Evolutionary conservation across 2,797 vertebrate genomes (phyloP), one percentile per base, ranked within the genome.

Genomic region (Heterohyrax brucei): DNA sequence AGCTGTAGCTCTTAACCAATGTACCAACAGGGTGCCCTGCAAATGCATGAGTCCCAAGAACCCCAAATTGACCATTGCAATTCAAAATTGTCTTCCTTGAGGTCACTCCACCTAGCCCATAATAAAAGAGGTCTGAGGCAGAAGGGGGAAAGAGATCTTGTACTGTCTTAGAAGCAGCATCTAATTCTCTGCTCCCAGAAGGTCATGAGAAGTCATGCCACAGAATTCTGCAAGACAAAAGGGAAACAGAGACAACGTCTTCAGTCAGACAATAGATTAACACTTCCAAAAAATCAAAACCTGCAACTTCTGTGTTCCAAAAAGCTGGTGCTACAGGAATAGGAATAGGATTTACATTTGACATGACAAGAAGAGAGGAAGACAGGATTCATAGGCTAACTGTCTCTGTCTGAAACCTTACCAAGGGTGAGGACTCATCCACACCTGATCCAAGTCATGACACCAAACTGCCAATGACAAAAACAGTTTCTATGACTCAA

Each of bases 401-500:
- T 83, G 33, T 78, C 39, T 4, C 79, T 91, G 48, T 62, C 6
- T 94, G 75, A 92, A 93, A 64, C 61, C 18, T 90, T 5, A 59
- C 48, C 64, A 66, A 50, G 39, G 19, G 77, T 26, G 4, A 75
- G 72, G n/a, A 8, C 61, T 66, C 70, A 26, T 86, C 22, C 46
- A 86, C 75, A 87, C 30, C 13, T n/a, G 68, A 3, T 50, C 39
- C 10, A 10, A 81, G 28, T 88, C 83, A 88, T 14, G 76, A 22
- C 44, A 76, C 50, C 56, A 64, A 33, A 30, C 7, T 39, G 14
- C 77, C 5, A 87, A 66, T 22, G 46, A 86, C 24, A 91, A 62
- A 90, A 87, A 73, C 61, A 87, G 62, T 94, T 89, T 48, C 89
- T 59, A 33, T 83, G 93, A 93, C 28, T 93, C 70, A 91, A 61